Conservation (phyloP, 2,888 invertebrate genomes). For the Mythimna impura region DNA sequence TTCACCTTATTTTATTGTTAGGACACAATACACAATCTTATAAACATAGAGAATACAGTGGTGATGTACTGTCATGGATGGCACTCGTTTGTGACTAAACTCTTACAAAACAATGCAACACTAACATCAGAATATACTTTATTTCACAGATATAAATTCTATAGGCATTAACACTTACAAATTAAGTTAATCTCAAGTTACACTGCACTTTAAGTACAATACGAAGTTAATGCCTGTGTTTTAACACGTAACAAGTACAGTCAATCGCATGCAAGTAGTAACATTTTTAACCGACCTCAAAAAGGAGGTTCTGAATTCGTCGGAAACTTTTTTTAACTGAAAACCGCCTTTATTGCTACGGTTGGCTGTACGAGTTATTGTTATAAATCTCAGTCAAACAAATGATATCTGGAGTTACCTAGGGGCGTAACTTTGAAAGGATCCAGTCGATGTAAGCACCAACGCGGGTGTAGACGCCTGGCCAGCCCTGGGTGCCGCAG, state of each 20-base stretch:
- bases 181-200: constrained; percentile 53
- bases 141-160: constrained; percentile 33
- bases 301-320: no score
- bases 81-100: constrained; percentile 68
- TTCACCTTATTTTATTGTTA: constrained; percentile 41
- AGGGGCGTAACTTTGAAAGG: constrained; percentile 88
- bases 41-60: constrained; percentile 50
- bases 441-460: constrained; percentile 92
- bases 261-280: constrained; percentile 9
- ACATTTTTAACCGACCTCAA: not conserved
- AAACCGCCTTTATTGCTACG: not conserved
- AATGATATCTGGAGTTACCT: constrained; percentile 70
- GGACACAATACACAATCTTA: constrained; percentile 42
- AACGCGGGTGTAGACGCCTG: constrained; percentile 93
- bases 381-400: constrained; percentile 54
- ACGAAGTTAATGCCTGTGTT: constrained; percentile 45
- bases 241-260: constrained; percentile 3
- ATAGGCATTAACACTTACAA: constrained; percentile 44
- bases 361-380: constrained; percentile 3
- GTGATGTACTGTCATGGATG: constrained; percentile 66
- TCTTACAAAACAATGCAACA: constrained; percentile 54
- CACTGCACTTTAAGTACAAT: constrained; percentile 38
- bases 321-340: not conserved
- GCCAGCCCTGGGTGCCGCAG: constrained; percentile 90
- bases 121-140: constrained; percentile 36